These are phyloP conservation scores for Eubasilissa splendida DNA, from an alignment of 2,888 invertebrate genomes.

Conservation along the genomic window DNA sequence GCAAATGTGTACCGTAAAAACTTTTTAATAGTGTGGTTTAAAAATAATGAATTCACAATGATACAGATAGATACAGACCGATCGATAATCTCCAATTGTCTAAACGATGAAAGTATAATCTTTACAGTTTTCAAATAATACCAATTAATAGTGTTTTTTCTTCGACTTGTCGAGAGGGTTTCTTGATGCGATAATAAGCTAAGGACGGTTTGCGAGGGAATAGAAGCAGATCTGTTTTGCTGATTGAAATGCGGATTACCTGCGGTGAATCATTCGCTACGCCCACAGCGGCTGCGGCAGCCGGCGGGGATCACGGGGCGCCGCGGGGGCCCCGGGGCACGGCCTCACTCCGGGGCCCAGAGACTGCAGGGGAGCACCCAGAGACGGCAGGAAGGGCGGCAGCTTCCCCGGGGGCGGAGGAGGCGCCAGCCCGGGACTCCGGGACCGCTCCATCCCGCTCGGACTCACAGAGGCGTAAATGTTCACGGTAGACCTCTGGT, in stretches of 20 bases:
- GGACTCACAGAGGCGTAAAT: slow-evolving; percentile 80
- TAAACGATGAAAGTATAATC: no score
- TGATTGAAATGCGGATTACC: slow-evolving; percentile 66
- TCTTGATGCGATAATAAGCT: slow-evolving; percentile 37
- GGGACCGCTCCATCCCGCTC: slow-evolving; percentile 72
- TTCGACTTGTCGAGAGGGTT: slow-evolving; percentile 33
- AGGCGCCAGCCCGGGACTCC: slow-evolving; percentile 76
- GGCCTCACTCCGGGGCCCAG: slow-evolving; percentile 63
- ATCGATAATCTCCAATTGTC: no score
- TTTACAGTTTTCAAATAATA: no score
- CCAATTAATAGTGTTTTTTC: background rate
- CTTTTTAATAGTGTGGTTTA: no score
- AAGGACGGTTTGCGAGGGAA: slow-evolving; percentile 54
- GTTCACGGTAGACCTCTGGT: slow-evolving; percentile 79
- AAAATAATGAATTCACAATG: no score
- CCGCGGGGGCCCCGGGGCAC: slow-evolving; percentile 65
- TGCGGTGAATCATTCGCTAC: slow-evolving; percentile 82
- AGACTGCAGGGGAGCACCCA: slow-evolving; percentile 64
- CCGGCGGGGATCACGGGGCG: slow-evolving; percentile 74
- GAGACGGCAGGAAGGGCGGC: slow-evolving; percentile 71
- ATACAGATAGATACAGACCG: no score
- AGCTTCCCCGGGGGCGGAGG: slow-evolving; percentile 75
- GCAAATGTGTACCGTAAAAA: no score
- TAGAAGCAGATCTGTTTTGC: slow-evolving; percentile 53
- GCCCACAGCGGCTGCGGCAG: slow-evolving; percentile 84